Percentiles rank a stretch among this genome's conserved stretches.
Evolutionary conservation across 2,888 invertebrate genomes (phyloP).

Genomic region (Limenitis camilla): DNA sequence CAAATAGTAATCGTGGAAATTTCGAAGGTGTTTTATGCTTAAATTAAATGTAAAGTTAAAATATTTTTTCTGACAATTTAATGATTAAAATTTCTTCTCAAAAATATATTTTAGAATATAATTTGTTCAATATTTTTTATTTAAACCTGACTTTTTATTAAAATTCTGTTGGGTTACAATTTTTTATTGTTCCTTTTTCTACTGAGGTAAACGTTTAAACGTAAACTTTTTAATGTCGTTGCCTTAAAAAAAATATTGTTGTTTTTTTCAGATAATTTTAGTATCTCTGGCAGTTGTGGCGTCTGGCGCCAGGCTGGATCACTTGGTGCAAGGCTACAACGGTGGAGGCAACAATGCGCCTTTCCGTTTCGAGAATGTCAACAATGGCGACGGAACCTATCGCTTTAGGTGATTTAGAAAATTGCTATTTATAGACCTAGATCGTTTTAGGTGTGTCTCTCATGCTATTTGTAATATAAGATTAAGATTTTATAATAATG

Average conservation of each 20-base stretch:
- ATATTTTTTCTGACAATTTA: no score
- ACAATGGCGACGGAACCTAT: constrained; percentile 78
- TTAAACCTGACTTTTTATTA: no score
- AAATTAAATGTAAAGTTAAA: no score
- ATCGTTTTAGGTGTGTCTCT: background rate
- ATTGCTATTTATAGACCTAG: constrained; percentile 9
- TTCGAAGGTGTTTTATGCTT: no score
- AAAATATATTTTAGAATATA: no score
- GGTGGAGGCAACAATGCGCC: constrained; percentile 45
- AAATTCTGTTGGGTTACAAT: no score
- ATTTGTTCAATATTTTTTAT: no score
- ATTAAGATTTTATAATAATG: no score
- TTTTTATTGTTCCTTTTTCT: no score
- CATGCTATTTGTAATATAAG: background rate
- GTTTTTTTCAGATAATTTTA: constrained; percentile 41
- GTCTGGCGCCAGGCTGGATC: constrained; percentile 50
- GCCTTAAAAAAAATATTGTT: background rate
- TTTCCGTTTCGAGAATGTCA: constrained; percentile 74
- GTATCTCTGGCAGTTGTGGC: constrained; percentile 39
- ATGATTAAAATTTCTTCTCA: no score
- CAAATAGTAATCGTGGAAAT: no score
- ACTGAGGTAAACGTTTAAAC: no score
- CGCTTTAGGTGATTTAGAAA: constrained; percentile 69
- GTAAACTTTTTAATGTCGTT: background rate
- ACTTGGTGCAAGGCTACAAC: constrained; percentile 46